phyloP scores from a whole-genome alignment of 2,888 invertebrate genomes.

The Smittia aterrima region DNA sequence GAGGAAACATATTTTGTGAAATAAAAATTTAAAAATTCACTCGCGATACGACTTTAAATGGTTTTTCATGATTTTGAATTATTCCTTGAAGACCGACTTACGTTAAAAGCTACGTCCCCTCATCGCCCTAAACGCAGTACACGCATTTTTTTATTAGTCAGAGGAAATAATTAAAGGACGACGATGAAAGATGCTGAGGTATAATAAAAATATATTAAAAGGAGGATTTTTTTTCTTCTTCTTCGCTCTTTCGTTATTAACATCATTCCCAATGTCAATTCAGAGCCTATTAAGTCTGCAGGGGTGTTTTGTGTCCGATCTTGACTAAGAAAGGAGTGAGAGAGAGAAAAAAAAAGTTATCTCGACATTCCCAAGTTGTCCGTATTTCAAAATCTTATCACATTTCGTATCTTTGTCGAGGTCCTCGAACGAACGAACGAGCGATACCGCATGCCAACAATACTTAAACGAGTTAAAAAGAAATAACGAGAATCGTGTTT shows the following conservation, averaged over 20 bases:
- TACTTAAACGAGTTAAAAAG: slow-evolving; percentile 36
- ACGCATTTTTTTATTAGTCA: slow-evolving; percentile 16
- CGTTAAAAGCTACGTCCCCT: slow-evolving; percentile 12
- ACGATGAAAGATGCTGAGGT: slow-evolving; percentile 40
- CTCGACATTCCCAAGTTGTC: neutral
- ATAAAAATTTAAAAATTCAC: slow-evolving; percentile 41
- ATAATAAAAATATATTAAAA: slow-evolving; percentile 33
- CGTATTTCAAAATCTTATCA: slow-evolving; percentile 33
- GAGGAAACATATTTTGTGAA: slow-evolving; percentile 18
- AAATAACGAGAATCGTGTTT: slow-evolving; percentile 41
- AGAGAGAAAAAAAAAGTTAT: neutral
- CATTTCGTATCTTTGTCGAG: neutral
- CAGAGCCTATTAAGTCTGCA: slow-evolving; percentile 12
- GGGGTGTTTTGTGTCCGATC: slow-evolving; percentile 22
- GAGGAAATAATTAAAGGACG: slow-evolving; percentile 37
- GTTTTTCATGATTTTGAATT: slow-evolving; percentile 42
- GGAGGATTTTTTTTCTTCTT: neutral
- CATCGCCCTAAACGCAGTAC: neutral
- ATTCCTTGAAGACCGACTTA: slow-evolving; percentile 34
- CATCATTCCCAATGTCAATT: slow-evolving; percentile 37
- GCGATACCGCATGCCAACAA: neutral
- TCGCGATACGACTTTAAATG: slow-evolving; percentile 36
- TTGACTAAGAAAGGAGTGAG: neutral
- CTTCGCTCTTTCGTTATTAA: slow-evolving; percentile 18
- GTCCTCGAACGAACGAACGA: neutral